Conservation (phyloP, 2,888 invertebrate species). For the Eumerus sabulonum region DNA sequence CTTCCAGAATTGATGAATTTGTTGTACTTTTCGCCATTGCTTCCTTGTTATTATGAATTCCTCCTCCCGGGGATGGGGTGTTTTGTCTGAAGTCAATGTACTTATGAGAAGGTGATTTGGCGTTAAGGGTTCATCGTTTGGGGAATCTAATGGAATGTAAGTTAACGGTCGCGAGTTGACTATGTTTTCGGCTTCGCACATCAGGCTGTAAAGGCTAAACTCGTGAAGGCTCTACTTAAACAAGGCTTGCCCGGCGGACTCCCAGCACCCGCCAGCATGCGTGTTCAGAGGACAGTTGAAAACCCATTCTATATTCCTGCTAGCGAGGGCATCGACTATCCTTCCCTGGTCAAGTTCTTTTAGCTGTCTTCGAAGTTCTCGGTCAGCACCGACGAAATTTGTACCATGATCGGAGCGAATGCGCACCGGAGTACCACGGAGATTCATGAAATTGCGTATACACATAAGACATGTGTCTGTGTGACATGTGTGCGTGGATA, state of each 20-base stretch:
- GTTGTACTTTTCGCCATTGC: conserved; percentile 30
- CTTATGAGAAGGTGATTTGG: no score
- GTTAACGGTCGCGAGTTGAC: not conserved
- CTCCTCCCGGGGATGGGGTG: conserved; percentile 7
- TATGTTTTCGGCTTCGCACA: conserved; percentile 1
- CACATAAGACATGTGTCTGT: no score
- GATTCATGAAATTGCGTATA: conserved; percentile 55
- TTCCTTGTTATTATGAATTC: not conserved
- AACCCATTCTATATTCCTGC: conserved; percentile 6
- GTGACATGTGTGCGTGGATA: no score
- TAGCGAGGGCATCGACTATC: no score
- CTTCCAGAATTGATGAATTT: conserved; percentile 25
- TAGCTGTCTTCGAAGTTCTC: no score
- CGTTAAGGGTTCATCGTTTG: no score
- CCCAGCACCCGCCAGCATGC: conserved; percentile 23
- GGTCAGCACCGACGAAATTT: no score
- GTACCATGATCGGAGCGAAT: no score
- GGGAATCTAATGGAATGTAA: not conserved
- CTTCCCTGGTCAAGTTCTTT: no score
- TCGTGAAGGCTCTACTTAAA: conserved; percentile 6
- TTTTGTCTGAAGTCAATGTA: no score
- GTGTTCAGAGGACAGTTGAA: conserved; percentile 34
- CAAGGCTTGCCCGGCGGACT: no score
- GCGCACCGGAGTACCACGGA: conserved; percentile 33
- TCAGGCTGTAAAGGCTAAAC: conserved; percentile 1